Evolutionary conservation across 1,140 invertebrate species (phyloP).

Genomic region (Uloborus diversus): DNA sequence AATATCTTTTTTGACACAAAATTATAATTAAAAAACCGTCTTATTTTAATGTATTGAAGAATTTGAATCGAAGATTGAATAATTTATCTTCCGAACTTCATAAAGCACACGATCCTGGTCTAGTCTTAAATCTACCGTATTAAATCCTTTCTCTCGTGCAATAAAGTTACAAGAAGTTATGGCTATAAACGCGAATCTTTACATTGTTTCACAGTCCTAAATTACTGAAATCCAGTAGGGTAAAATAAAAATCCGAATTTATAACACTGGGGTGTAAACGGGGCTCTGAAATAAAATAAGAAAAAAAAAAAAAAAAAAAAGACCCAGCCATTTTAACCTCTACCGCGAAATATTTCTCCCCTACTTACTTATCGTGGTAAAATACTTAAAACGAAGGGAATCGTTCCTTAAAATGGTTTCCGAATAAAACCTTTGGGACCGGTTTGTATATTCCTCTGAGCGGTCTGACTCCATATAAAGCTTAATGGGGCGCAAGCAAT

Average conservation of each 20-base stretch:
- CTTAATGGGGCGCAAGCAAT: conserved; percentile 39
- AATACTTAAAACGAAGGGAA: not conserved
- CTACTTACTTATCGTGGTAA: conserved; percentile 17
- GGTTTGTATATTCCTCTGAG: conserved; percentile 14
- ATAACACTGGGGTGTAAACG: conserved; percentile 37
- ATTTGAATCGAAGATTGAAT: no score
- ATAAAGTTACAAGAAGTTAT: no score
- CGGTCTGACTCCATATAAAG: conserved; percentile 17
- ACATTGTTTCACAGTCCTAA: not conserved
- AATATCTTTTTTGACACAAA: no score
- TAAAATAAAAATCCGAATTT: conserved; percentile 43
- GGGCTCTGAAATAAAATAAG: not conserved
- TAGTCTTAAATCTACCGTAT: no score
- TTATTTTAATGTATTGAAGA: no score
- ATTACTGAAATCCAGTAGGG: not conserved
- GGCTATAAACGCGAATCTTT: not conserved
- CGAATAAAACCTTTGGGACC: conserved; percentile 37
- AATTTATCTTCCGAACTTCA: no score
- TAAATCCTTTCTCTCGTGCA: no score
- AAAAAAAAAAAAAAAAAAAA: not conserved
- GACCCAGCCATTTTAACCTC: not conserved
- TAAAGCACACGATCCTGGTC: no score
- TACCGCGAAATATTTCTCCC: conserved; percentile 12
- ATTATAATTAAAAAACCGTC: no score
- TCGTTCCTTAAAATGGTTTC: conserved; percentile 19